Conservation (phyloP, 1,140 invertebrate species). For the Calycopis cecrops region DNA sequence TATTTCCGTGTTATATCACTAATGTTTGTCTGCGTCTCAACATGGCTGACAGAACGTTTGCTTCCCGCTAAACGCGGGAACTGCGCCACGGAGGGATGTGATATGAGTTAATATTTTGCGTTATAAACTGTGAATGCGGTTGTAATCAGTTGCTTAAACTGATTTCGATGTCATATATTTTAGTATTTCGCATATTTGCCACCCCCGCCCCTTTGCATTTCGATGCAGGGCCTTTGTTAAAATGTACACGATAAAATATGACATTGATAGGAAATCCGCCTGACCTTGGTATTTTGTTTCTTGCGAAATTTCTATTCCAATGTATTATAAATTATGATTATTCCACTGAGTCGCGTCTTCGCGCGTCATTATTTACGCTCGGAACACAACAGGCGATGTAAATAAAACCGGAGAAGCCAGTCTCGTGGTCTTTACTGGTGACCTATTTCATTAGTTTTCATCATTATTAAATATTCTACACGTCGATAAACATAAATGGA, state of each 20-base stretch:
- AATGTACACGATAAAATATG: conserved; percentile 71
- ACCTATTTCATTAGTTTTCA: conserved; percentile 47
- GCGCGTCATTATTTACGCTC: conserved; percentile 54
- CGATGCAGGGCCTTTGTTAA: conserved; percentile 72
- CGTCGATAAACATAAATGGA: conserved; percentile 27
- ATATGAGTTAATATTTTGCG: conserved; percentile 59
- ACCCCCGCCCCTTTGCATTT: conserved; percentile 74
- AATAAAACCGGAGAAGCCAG: conserved; percentile 58
- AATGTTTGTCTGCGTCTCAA: conserved; percentile 76
- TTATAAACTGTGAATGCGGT: conserved; percentile 65
- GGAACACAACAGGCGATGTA: conserved; percentile 60
- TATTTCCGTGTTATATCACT: conserved; percentile 74
- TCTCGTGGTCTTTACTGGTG: conserved; percentile 58
- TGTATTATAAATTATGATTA: conserved; percentile 53
- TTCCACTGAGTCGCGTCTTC: conserved; percentile 55
- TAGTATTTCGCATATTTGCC: conserved; percentile 66
- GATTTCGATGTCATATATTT: conserved; percentile 67
- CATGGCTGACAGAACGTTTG: conserved; percentile 75
- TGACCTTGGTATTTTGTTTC: conserved; percentile 74
- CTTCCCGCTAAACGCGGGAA: conserved; percentile 76
- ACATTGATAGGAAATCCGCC: conserved; percentile 75
- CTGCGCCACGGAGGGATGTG: conserved; percentile 71
- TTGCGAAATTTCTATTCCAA: conserved; percentile 66
- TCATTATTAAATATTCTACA: conserved; percentile 20
- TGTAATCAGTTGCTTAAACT: conserved; percentile 68